These are phyloP conservation scores for Antennarius striatus DNA, from an alignment of 2,113 vertebrate genomes.

Conservation along the genomic window DNA sequence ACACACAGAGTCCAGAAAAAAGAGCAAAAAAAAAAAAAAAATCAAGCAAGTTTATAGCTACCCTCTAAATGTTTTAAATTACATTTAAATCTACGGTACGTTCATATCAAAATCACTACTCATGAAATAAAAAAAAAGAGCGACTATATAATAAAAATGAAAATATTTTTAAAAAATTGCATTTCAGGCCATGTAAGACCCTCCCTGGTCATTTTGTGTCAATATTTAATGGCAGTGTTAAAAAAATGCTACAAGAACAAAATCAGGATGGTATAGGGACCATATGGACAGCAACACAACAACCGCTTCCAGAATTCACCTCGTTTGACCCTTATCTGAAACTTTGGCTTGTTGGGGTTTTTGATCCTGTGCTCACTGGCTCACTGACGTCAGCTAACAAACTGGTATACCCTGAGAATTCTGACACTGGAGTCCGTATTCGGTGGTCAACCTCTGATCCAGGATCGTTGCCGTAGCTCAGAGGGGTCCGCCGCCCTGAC, in stretches of 20 bases:
- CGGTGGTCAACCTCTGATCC: constrained; percentile 90
- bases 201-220: constrained; percentile 94
- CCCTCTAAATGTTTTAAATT: constrained; percentile 88
- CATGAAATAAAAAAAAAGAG: constrained; percentile 84
- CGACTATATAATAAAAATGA: constrained; percentile 85
- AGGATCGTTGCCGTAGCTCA: constrained; percentile 90
- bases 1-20: constrained; percentile 81
- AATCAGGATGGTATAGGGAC: constrained; percentile 71
- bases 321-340: constrained; percentile 94
- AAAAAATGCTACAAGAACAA: constrained; percentile 85
- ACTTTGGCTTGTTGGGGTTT: constrained; percentile 99
- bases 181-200: constrained; percentile 98
- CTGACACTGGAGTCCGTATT: constrained; percentile 97
- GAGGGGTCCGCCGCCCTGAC: constrained; percentile 94
- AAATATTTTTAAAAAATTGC: constrained; percentile 83
- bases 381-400: constrained; percentile 98
- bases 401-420: constrained; percentile 99
- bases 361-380: constrained; percentile 98
- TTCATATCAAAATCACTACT: constrained; percentile 85
- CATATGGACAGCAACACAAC: constrained; percentile 60
- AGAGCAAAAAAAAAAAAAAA: constrained; percentile 69
- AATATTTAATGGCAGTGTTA: constrained; percentile 99
- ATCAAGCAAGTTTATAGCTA: constrained; percentile 77
- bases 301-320: constrained; percentile 79
- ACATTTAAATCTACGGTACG: constrained; percentile 88